Conservation (phyloP, 64 coral and sea anemone species). For the Orbicella faveolata region DNA sequence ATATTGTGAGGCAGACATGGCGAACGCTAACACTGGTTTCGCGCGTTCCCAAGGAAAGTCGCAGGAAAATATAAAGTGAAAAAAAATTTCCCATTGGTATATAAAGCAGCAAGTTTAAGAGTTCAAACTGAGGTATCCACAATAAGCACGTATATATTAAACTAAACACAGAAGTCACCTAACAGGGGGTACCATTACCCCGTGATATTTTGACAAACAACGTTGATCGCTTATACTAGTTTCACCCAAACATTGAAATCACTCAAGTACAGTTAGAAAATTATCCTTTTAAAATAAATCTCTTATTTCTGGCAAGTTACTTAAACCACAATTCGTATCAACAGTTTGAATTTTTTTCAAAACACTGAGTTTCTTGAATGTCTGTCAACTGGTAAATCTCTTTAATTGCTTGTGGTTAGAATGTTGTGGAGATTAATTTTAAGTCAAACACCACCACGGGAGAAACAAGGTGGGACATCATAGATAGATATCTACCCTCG, state of each 20-base stretch:
- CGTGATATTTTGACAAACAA: neutral
- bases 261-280: no score
- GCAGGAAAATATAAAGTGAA: neutral
- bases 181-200: neutral
- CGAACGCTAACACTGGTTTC: neutral
- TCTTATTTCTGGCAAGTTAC: no score
- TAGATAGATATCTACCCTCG: neutral
- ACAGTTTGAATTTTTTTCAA: neutral
- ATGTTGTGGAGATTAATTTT: slow-evolving; percentile 24
- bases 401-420: neutral
- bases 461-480: neutral
- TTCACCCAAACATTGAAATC: neutral
- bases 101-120: neutral
- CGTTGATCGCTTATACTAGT: neutral
- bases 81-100: neutral
- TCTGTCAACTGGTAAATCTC: neutral
- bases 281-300: no score
- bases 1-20: neutral
- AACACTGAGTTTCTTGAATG: neutral
- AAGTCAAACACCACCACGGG: neutral
- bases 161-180: neutral
- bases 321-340: neutral
- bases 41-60: neutral
- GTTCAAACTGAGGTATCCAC: neutral
- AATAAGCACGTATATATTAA: neutral